Conservation (phyloP, 1,140 invertebrate genomes). For the Megalonaias nervosa region DNA sequence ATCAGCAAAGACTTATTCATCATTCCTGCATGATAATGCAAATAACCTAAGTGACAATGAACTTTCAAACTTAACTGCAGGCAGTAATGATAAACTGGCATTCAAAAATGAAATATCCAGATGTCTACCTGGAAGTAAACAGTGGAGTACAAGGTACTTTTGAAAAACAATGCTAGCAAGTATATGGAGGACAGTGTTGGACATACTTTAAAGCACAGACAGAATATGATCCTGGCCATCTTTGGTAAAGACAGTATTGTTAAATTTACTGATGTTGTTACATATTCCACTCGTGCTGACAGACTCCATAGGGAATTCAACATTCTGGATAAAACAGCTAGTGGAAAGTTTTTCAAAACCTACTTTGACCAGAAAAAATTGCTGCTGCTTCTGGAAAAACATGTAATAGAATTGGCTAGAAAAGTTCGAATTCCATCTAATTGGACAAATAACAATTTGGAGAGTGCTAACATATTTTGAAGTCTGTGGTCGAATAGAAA, state of each 20-base stretch:
- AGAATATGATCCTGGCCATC: background rate
- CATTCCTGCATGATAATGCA: slow-evolving; percentile 11
- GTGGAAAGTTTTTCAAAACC: slow-evolving; percentile 4
- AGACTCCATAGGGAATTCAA: background rate
- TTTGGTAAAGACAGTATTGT: slow-evolving; percentile 2
- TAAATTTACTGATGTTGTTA: slow-evolving; percentile 5
- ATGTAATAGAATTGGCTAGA: background rate
- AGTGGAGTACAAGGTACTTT: slow-evolving; percentile 1
- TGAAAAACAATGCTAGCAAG: slow-evolving; percentile 1
- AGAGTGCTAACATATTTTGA: too few relatives aligned
- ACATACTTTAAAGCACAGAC: background rate
- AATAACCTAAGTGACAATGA: slow-evolving; percentile 10
- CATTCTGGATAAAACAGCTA: background rate
- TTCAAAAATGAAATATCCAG: background rate
- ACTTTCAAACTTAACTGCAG: background rate
- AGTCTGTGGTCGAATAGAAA: too few relatives aligned
- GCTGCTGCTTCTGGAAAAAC: background rate
- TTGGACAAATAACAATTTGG: too few relatives aligned
- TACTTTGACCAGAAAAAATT: slow-evolving; percentile 8
- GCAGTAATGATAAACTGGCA: background rate
- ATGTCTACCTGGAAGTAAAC: background rate
- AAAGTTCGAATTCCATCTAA: background rate
- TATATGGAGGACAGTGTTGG: background rate
- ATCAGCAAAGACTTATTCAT: slow-evolving; percentile 1
- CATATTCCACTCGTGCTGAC: background rate